Evolutionary conservation across 2,888 invertebrate species (phyloP).

Genomic region (Lordiphosa fenestrarum): DNA sequence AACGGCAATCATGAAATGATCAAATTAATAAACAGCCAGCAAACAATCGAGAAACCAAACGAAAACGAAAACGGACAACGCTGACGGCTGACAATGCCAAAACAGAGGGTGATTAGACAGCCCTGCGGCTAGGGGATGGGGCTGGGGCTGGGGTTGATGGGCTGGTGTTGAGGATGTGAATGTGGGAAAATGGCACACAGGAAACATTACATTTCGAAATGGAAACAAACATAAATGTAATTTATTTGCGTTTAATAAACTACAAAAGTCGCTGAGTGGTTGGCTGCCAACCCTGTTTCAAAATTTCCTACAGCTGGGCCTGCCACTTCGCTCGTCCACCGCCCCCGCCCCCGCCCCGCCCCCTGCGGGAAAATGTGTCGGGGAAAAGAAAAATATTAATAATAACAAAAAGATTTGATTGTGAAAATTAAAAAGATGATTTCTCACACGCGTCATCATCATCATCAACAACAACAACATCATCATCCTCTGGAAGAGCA

Average conservation of each 20-base stretch:
- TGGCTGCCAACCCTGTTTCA: not conserved
- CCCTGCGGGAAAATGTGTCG: conserved; percentile 30
- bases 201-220: conserved; percentile 47
- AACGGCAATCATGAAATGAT: conserved; percentile 65
- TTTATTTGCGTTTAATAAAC: conserved; percentile 76
- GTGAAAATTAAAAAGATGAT: conserved; percentile 75
- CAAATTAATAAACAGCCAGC: conserved; percentile 72
- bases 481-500: conserved; percentile 14
- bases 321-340: no score
- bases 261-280: conserved; percentile 43
- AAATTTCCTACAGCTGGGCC: conserved; percentile 33
- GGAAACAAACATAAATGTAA: conserved; percentile 69
- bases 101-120: conserved; percentile 36
- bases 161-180: conserved; percentile 11
- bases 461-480: conserved; percentile 25
- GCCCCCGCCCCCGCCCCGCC: conserved; percentile 27
- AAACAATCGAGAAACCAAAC: conserved; percentile 30
- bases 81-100: conserved; percentile 19
- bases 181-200: conserved; percentile 60
- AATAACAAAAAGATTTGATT: conserved; percentile 64
- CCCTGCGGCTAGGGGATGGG: not conserved
- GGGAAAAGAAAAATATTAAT: conserved; percentile 32
- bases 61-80: conserved; percentile 20
- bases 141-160: conserved; percentile 6
- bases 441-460: conserved; percentile 59